A percentile compares a stretch with the other conserved stretches of the same genome.
Conservation (phyloP, 2,888 invertebrate genomes). For the Myopa tessellatipennis region DNA sequence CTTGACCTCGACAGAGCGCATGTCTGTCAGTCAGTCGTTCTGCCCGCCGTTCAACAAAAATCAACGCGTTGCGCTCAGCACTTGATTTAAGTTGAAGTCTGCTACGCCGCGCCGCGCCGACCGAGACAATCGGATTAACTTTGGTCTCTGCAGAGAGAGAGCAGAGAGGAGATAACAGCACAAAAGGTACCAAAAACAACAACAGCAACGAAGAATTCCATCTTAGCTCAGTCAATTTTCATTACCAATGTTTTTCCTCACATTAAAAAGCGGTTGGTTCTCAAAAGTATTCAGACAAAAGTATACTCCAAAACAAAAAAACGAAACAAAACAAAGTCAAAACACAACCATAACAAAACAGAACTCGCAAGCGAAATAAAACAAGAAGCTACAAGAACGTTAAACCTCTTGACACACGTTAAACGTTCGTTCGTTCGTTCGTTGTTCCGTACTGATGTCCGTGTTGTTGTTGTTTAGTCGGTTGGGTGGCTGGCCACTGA, state of each 20-base stretch:
- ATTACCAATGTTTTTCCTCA: constrained; percentile 27
- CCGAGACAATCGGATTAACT: constrained; percentile 35
- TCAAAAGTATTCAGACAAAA: background rate
- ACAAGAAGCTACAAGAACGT: background rate
- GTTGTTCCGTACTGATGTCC: background rate
- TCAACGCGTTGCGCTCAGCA: background rate
- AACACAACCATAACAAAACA: background rate
- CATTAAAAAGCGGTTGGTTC: constrained; percentile 11
- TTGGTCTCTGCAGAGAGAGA: constrained; percentile 8
- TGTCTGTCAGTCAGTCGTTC: background rate
- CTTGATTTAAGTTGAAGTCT: constrained; percentile 28
- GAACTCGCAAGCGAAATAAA: background rate
- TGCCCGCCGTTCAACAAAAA: no score
- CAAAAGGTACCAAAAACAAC: background rate
- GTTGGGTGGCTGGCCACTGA: background rate
- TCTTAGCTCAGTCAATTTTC: constrained; percentile 10
- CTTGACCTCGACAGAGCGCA: constrained; percentile 16
- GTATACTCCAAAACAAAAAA: background rate
- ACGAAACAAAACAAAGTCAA: background rate
- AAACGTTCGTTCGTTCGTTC: constrained; percentile 3
- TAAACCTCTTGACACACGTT: constrained; percentile 38
- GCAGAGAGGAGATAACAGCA: background rate
- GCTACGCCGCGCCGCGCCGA: background rate
- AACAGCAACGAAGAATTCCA: background rate
- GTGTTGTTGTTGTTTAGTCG: background rate